Conservation (phyloP, 2,797 vertebrate genomes). For the Rhadinocentrus ornatus region DNA sequence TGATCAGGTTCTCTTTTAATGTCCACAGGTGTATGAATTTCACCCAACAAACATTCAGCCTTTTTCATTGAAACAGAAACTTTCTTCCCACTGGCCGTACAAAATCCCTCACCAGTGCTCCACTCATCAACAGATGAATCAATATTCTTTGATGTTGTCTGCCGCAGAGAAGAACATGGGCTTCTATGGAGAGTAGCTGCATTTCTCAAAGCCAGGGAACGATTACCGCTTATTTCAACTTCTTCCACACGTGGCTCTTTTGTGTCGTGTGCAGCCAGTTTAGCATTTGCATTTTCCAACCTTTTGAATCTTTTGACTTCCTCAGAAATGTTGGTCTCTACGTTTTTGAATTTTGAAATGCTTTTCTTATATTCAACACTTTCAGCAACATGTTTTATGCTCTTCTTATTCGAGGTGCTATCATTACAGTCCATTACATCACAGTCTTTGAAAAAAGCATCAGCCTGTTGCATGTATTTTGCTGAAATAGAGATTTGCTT, state of each 20-base stretch:
- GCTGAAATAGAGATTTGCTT: slow-evolving; percentile 57
- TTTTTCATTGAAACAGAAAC: slow-evolving; percentile 79
- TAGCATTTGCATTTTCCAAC: slow-evolving; percentile 29
- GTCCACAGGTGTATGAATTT: slow-evolving; percentile 59
- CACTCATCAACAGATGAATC: slow-evolving; percentile 12
- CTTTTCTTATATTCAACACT: slow-evolving; percentile 13
- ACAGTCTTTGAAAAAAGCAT: slow-evolving; percentile 56
- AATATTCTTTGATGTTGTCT: slow-evolving; percentile 54
- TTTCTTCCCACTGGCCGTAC: slow-evolving; percentile 80
- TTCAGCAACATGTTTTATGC: background rate
- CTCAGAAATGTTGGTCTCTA: slow-evolving; percentile 76
- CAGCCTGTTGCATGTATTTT: slow-evolving; percentile 50
- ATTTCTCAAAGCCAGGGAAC: slow-evolving; percentile 76
- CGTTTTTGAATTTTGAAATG: slow-evolving; percentile 52
- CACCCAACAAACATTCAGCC: slow-evolving; percentile 80
- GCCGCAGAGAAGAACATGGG: slow-evolving; percentile 48
- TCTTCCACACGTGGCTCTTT: slow-evolving; percentile 15
- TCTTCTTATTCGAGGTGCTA: background rate
- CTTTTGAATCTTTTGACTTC: slow-evolving; percentile 53
- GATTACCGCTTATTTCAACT: slow-evolving; percentile 38
- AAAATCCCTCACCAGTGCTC: slow-evolving; percentile 62
- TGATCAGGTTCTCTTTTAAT: slow-evolving; percentile 11
- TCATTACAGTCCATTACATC: slow-evolving; percentile 1
- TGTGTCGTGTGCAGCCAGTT: background rate
- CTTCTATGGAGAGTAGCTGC: slow-evolving; percentile 69